phyloP scores from a whole-genome alignment of 2,888 invertebrate species.

The Sussaba pulchella region DNA sequence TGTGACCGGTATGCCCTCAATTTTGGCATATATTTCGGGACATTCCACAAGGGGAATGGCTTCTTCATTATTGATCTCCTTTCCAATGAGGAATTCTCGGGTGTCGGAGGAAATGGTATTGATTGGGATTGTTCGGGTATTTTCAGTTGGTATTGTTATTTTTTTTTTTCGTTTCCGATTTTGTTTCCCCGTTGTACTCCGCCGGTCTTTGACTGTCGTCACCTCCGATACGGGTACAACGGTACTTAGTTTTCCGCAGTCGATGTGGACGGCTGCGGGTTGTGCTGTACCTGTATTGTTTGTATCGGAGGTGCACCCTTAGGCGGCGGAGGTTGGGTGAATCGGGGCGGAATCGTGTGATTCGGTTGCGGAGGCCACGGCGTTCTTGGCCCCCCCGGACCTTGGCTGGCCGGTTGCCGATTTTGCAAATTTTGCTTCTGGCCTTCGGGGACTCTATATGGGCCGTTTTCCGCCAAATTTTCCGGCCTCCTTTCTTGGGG shows the following conservation, averaged over 20 bases:
- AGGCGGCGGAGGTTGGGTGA: too few species aligned
- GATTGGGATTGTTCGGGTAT: neutral
- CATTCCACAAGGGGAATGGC: neutral
- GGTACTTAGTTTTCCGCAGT: constrained; percentile 5
- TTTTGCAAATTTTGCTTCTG: neutral
- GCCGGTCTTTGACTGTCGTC: neutral
- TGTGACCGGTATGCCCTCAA: neutral
- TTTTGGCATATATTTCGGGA: constrained; percentile 21
- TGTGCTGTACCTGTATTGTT: neutral
- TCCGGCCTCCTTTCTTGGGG: neutral
- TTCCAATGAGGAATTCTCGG: neutral
- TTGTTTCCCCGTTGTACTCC: neutral
- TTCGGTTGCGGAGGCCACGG: neutral
- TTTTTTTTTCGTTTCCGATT: neutral
- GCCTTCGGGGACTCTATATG: too few species aligned
- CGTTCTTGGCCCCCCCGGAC: neutral
- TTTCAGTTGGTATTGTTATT: too few species aligned
- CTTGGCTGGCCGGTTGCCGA: too few species aligned
- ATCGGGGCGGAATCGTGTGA: too few species aligned
- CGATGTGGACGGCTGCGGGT: neutral
- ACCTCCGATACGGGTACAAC: constrained; percentile 14
- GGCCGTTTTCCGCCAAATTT: neutral
- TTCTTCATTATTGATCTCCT: neutral
- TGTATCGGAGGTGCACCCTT: neutral
- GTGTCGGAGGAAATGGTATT: constrained; percentile 5